phyloP scores from a whole-genome alignment of 2,113 vertebrate species.

The Plectropomus leopardus region DNA sequence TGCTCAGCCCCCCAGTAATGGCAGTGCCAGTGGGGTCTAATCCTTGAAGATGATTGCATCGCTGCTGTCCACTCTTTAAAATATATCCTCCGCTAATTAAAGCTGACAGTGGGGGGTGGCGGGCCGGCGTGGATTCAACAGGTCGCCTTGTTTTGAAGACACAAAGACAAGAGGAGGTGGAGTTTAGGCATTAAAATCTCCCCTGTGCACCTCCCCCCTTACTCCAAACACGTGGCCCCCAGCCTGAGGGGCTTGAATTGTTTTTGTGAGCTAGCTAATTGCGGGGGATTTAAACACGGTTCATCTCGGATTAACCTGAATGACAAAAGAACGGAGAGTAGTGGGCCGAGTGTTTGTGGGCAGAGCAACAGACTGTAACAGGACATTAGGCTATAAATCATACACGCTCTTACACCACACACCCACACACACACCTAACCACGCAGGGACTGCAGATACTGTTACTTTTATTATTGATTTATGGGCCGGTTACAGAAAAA shows the following conservation, averaged over 20 bases:
- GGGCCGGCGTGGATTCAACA: conserved; percentile 45
- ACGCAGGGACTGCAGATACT: neutral
- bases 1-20: conserved; percentile 47
- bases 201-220: neutral
- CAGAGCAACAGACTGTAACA: conserved; percentile 34
- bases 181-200: conserved; percentile 2
- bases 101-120: conserved; percentile 47
- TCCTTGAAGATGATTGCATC: conserved; percentile 69
- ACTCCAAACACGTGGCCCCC: conserved; percentile 17
- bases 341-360: conserved; percentile 54
- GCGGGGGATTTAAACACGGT: conserved; percentile 60
- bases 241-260: conserved; percentile 17
- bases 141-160: conserved; percentile 65
- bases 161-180: conserved; percentile 12
- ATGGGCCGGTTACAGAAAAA: neutral
- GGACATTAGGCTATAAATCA: conserved; percentile 37
- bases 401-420: conserved; percentile 9
- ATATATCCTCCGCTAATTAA: conserved; percentile 69
- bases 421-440: conserved; percentile 10
- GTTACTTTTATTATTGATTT: neutral
- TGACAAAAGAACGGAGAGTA: conserved; percentile 64
- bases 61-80: conserved; percentile 68
- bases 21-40: conserved; percentile 45
- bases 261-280: conserved; percentile 72
- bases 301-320: conserved; percentile 72